Evolutionary conservation across 2,113 vertebrate genomes (phyloP).

Genomic region (Plecotus auritus): DNA sequence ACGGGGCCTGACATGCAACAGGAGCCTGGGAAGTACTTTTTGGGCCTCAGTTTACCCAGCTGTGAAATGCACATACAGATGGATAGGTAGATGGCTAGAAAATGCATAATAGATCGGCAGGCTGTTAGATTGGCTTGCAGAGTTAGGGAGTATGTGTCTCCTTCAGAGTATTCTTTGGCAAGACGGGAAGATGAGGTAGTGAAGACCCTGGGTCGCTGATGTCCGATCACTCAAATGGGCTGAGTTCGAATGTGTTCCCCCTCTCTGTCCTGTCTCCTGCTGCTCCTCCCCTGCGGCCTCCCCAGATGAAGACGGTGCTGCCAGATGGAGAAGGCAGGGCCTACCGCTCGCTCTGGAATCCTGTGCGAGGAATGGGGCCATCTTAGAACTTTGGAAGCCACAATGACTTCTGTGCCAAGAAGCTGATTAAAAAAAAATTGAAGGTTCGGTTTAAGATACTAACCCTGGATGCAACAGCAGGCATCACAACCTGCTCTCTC

Average conservation of each 20-base stretch:
- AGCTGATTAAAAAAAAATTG: background rate
- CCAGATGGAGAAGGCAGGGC: background rate
- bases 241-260: background rate
- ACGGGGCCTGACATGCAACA: background rate
- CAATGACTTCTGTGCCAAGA: slow-evolving; percentile 3
- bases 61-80: background rate
- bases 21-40: background rate
- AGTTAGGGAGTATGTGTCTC: background rate
- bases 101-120: too few species aligned
- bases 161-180: background rate
- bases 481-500: slow-evolving; percentile 34
- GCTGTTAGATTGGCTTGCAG: background rate
- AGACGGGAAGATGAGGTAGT: background rate
- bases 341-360: background rate
- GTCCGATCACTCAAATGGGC: rapidly evolving
- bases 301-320: background rate
- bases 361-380: background rate
- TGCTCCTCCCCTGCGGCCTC: background rate
- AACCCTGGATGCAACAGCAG: slow-evolving; percentile 56
- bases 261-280: background rate
- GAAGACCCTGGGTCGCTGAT: background rate
- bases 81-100: background rate
- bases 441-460: slow-evolving; percentile 36
- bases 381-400: background rate
- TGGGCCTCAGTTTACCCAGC: background rate